Evolutionary conservation across 1,140 invertebrate genomes (phyloP).

Genomic region (Ditylenchus dipsaci): DNA sequence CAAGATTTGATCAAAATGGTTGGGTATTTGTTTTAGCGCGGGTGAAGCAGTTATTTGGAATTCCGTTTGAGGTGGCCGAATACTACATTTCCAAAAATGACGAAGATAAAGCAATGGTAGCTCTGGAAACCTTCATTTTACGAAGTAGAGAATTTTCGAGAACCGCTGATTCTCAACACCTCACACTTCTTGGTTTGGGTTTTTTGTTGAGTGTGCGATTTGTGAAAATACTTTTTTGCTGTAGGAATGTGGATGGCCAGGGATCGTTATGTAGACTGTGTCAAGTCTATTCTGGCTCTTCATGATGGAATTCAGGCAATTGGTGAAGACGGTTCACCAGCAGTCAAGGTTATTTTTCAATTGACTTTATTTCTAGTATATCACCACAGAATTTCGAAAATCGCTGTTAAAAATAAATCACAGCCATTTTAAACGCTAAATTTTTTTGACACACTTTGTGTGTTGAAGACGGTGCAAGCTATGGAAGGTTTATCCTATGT

Average conservation of each 20-base stretch:
- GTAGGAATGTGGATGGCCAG: constrained; percentile 40
- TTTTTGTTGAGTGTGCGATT: too few relatives aligned
- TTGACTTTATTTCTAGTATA: too few relatives aligned
- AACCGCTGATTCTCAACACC: constrained; percentile 34
- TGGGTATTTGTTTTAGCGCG: constrained; percentile 7
- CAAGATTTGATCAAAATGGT: constrained; percentile 48
- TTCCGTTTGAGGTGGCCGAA: constrained; percentile 38
- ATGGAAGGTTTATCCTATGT: too few relatives aligned
- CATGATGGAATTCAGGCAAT: constrained; percentile 30
- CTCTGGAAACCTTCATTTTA: constrained; percentile 49
- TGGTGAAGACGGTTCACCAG: constrained; percentile 8
- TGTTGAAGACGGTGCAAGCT: too few relatives aligned
- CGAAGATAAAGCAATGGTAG: constrained; percentile 51
- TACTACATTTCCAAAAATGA: constrained; percentile 52
- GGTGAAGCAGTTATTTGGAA: constrained; percentile 4
- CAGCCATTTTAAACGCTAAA: too few relatives aligned
- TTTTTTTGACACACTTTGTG: too few relatives aligned
- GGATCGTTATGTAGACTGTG: constrained; percentile 35
- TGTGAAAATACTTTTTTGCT: background rate
- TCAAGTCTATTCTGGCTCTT: constrained; percentile 49
- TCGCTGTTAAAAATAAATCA: too few relatives aligned
- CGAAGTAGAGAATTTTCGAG: constrained; percentile 45
- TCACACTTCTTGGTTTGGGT: constrained; percentile 29
- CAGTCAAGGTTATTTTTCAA: constrained; percentile 18
- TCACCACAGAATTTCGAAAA: too few relatives aligned